phyloP scores from a whole-genome alignment of 2,797 vertebrate genomes.

The Eulemur rubriventer region DNA sequence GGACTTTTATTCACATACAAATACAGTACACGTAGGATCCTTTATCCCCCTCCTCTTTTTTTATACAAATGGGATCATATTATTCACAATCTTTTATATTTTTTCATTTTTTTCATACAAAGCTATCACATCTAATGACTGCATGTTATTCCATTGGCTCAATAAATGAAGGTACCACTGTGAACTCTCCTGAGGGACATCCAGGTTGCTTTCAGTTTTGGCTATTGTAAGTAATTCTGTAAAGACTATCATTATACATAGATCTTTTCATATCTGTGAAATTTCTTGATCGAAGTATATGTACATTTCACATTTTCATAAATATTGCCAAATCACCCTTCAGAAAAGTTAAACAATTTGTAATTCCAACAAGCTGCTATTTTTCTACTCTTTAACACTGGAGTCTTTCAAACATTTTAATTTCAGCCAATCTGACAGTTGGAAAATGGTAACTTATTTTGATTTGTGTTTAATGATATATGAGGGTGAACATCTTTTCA shows the following conservation, averaged over 20 bases:
- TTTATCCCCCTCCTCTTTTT: background rate
- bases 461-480: background rate
- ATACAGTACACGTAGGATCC: background rate
- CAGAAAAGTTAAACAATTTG: constrained; percentile 7
- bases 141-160: background rate
- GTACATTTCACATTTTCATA: constrained; percentile 18
- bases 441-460: background rate
- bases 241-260: background rate
- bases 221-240: background rate
- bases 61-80: background rate
- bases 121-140: background rate
- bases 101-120: background rate
- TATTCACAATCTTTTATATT: background rate
- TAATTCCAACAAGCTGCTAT: background rate
- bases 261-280: background rate
- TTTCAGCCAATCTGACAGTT: background rate
- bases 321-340: constrained; percentile 15
- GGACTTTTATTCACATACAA: background rate
- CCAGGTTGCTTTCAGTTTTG: background rate
- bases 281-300: background rate
- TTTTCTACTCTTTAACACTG: background rate
- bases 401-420: background rate
- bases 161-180: background rate
- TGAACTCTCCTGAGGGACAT: background rate
- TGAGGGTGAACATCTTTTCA: background rate